Evolutionary conservation across 2,113 vertebrate genomes (phyloP).

Genomic region (Anolis carolinensis): DNA sequence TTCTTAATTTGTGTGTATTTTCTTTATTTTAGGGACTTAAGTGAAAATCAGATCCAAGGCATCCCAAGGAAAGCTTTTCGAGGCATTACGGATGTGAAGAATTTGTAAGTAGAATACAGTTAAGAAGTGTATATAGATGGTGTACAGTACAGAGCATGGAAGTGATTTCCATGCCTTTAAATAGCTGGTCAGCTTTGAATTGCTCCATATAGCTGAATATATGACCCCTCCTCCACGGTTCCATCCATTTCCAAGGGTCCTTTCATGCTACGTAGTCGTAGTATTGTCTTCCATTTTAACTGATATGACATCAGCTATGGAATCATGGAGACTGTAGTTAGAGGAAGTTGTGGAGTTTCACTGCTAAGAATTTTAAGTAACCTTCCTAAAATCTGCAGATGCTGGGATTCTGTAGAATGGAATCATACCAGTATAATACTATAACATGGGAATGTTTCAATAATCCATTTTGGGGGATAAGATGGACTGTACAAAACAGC

Average conservation of each 20-base stretch:
- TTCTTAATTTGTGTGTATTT: conserved; percentile 17
- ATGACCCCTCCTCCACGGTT: fast-evolving
- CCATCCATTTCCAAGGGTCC: neutral
- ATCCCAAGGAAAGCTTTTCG: conserved; percentile 97
- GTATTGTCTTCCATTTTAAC: too few relatives aligned
- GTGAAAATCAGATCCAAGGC: conserved; percentile 98
- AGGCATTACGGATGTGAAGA: conserved; percentile 94
- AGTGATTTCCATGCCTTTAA: neutral
- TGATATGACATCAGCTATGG: too few relatives aligned
- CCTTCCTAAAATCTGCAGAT: too few relatives aligned
- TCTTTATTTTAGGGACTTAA: conserved; percentile 88
- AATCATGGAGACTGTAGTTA: too few relatives aligned
- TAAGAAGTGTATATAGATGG: fast-evolving
- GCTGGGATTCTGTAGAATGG: too few relatives aligned
- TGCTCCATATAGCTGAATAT: neutral
- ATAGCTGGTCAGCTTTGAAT: neutral
- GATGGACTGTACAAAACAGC: neutral
- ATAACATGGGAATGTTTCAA: too few relatives aligned
- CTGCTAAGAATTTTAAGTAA: too few relatives aligned
- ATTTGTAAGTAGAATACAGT: conserved; percentile 87
- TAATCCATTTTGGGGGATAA: too few relatives aligned
- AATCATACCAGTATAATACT: too few relatives aligned
- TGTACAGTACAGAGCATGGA: neutral
- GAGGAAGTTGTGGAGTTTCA: too few relatives aligned
- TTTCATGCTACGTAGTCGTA: neutral